Base-by-base conservation (phyloP, 1,140 invertebrate genomes). In the Ptiloglossa arizonensis region DNA sequence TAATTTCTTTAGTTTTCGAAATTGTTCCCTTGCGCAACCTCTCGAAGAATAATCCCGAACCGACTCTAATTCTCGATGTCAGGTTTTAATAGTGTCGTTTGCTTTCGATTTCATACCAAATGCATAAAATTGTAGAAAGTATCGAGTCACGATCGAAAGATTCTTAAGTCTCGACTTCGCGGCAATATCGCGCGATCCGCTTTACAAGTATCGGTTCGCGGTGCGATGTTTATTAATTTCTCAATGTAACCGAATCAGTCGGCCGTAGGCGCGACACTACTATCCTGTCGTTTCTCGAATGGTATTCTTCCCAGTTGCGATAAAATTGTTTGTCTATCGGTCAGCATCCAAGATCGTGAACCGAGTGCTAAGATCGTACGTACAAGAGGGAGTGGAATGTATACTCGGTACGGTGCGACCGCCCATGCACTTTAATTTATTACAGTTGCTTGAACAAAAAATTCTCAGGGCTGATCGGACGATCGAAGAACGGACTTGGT, bases 401-500 rank as follows among this genome's bases (percentile, higher is more conserved):
- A 50, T 44, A 44, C 41, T 29, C 24, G 66, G 35, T 48, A 72
- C 38, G 15, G 60, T 15, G 29, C n/a, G 72, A 57, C 85, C 85
- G 85, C 85, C 83, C 80, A 64, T 80, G 83, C 60, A 29, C 54
- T 85, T 71, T 78, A 82, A 86, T 85, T 85, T 86, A 86, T 85
- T 74, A 62, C 17, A 60, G 59, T 71, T 74, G 52, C 66, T 80
- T 73, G 70, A 70, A 67, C 72, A 63, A 77, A 74, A 54, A 52
- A 67, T 81, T 41, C 59, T 50, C 32, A 27, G 56, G 66, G 60
- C 35, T 35, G 72, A 71, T 68, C 52, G 48, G 48, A 41, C 24
- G 9, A 62, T 41, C 52, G 22, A 44, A 22, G 9, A 15, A 52
- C 27, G 27, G 13, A 44, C 27, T 17, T 67, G 17, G 35, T 41